Evolutionary conservation across 2,888 invertebrate genomes (phyloP).

Genomic region (Allacma fusca): DNA sequence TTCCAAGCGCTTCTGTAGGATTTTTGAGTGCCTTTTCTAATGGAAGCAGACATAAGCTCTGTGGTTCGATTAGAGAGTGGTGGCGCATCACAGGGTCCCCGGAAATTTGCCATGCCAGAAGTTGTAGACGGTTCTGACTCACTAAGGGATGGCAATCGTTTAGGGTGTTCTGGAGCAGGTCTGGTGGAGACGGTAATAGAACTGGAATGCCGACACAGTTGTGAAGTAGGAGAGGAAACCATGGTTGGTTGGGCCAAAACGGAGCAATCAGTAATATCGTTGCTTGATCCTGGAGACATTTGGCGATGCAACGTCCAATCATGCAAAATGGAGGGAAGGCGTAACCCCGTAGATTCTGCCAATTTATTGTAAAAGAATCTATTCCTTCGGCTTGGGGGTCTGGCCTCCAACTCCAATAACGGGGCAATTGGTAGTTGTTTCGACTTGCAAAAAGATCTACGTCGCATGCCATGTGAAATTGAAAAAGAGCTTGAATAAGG

Average conservation of each 20-base stretch:
- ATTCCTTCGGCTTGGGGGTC: conserved; percentile 32
- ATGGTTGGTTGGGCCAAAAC: conserved; percentile 38
- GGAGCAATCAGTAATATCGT: conserved; percentile 41
- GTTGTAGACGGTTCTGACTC: not conserved
- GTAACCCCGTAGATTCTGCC: conserved; percentile 33
- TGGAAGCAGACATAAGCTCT: not conserved
- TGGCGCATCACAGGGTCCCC: not conserved
- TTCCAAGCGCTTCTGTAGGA: conserved; percentile 11
- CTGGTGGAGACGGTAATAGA: not conserved
- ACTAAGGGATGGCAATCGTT: conserved; percentile 15
- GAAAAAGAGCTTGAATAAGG: conserved; percentile 13
- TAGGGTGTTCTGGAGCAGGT: not conserved
- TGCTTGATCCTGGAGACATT: conserved; percentile 5
- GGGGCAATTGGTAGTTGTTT: conserved; percentile 30
- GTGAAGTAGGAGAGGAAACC: conserved; percentile 39
- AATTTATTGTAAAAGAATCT: conserved; percentile 31
- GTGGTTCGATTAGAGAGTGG: not conserved
- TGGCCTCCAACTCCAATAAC: conserved; percentile 44
- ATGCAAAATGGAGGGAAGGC: conserved; percentile 49
- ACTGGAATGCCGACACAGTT: not conserved
- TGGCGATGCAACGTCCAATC: conserved; percentile 16
- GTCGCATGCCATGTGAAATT: not conserved
- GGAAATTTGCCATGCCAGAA: conserved; percentile 40
- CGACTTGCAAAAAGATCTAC: conserved; percentile 46
- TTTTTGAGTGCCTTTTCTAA: not conserved